Evolutionary conservation across 2,888 invertebrate genomes (phyloP).

Genomic region (Lutraria lutraria): DNA sequence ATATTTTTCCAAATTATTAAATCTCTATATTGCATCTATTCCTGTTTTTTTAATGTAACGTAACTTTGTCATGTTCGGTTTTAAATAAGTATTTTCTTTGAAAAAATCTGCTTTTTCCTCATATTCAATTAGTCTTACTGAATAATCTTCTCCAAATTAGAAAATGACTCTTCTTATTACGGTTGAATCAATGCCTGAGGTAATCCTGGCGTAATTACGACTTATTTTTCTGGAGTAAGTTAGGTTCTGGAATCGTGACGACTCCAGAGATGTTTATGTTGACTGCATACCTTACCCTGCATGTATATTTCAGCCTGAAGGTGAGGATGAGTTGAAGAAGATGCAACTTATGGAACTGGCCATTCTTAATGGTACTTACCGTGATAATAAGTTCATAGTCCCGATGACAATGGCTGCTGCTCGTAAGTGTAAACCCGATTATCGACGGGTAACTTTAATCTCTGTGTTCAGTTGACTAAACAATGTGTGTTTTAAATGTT

Average conservation of each 20-base stretch:
- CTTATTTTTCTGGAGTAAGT: background rate
- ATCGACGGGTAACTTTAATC: conserved; percentile 28
- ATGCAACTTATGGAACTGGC: conserved; percentile 99
- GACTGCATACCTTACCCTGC: background rate
- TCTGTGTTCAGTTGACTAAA: conserved; percentile 38
- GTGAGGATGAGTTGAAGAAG: conserved; percentile 99
- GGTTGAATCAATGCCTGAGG: too few relatives aligned
- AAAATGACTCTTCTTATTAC: too few relatives aligned
- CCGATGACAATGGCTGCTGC: conserved; percentile 75
- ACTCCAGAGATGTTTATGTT: background rate
- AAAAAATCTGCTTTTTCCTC: too few relatives aligned
- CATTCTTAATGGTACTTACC: conserved; percentile 99
- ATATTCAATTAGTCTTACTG: too few relatives aligned
- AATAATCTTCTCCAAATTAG: too few relatives aligned
- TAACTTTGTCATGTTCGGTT: too few relatives aligned
- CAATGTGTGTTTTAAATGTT: conserved; percentile 53
- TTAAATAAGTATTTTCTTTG: too few relatives aligned
- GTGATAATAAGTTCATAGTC: conserved; percentile 89
- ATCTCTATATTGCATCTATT: background rate
- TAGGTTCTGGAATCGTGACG: background rate
- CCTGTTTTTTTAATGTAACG: background rate
- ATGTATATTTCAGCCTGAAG: conserved; percentile 94
- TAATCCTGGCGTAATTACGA: too few relatives aligned
- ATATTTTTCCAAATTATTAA: conserved; percentile 1
- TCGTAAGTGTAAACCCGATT: conserved; percentile 76